phyloP scores from a whole-genome alignment of 2,888 invertebrate species.

The Dermolepida albohirtum region DNA sequence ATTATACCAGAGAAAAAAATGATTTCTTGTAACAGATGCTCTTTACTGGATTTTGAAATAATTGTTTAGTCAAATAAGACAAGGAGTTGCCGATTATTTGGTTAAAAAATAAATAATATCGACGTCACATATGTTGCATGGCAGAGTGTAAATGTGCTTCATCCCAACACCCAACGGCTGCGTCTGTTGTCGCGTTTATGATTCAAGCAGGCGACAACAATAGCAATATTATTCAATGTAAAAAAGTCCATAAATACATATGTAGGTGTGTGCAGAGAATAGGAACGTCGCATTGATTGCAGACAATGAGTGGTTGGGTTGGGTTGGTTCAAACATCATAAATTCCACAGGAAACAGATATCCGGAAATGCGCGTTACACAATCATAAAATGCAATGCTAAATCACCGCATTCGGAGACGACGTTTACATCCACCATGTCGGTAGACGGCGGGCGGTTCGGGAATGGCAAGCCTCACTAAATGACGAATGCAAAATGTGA shows the following conservation, averaged over 20 bases:
- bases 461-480: background rate
- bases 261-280: slow-evolving; percentile 32
- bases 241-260: slow-evolving; percentile 19
- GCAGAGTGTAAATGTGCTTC: no score
- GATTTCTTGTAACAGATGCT: no score
- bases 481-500: slow-evolving; percentile 12
- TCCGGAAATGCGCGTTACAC: slow-evolving; percentile 43
- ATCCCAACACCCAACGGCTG: background rate
- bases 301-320: slow-evolving; percentile 32
- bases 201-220: slow-evolving; percentile 27
- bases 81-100: no score
- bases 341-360: slow-evolving; percentile 44
- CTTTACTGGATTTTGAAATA: no score
- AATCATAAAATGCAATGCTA: slow-evolving; percentile 40
- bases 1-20: no score
- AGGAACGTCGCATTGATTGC: slow-evolving; percentile 33
- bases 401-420: slow-evolving; percentile 6
- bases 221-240: slow-evolving; percentile 33
- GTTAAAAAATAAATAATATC: no score
- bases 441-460: background rate
- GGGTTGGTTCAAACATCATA: slow-evolving; percentile 26
- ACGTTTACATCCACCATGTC: no score
- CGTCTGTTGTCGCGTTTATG: background rate
- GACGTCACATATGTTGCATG: no score
- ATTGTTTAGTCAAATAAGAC: no score